A percentile compares a stretch with the other conserved stretches of the same genome.
These are phyloP conservation scores for Gambelia wislizenii DNA, from an alignment of 2,797 vertebrate genomes.

Conservation along the genomic window DNA sequence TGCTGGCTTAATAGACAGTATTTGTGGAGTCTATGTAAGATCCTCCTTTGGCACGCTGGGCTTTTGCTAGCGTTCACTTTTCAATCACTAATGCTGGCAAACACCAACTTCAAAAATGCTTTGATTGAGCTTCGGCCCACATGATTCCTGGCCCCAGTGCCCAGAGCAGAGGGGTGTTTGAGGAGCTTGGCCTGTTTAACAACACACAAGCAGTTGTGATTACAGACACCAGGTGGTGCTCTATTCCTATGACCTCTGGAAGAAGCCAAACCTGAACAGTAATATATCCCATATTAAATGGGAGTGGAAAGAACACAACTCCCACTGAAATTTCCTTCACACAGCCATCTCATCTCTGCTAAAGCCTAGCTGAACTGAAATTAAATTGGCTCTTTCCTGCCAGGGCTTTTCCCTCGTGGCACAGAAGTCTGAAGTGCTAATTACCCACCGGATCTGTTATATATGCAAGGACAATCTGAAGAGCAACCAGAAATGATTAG, in stretches of 20 bases:
- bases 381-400: slow-evolving; percentile 9
- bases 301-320: not conserved
- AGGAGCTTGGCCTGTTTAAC: not conserved
- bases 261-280: not conserved
- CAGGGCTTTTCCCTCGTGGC: not conserved
- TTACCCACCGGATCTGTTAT: not conserved
- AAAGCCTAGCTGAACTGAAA: not conserved
- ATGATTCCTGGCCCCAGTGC: not conserved
- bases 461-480: not conserved
- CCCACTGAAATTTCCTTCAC: not conserved
- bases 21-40: not conserved
- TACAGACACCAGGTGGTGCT: slow-evolving; percentile 16
- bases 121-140: not conserved
- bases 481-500: not conserved
- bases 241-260: slow-evolving; percentile 32
- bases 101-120: not conserved
- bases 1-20: not conserved
- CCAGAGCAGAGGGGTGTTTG: not conserved
- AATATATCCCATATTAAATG: not conserved
- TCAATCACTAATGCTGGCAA: not conserved
- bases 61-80: not conserved
- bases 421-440: not conserved
- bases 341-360: not conserved
- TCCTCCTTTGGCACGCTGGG: not conserved
- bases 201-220: not conserved